These are phyloP conservation scores for Timema podura DNA, from an alignment of 2,888 invertebrate genomes.

Conservation along the genomic window DNA sequence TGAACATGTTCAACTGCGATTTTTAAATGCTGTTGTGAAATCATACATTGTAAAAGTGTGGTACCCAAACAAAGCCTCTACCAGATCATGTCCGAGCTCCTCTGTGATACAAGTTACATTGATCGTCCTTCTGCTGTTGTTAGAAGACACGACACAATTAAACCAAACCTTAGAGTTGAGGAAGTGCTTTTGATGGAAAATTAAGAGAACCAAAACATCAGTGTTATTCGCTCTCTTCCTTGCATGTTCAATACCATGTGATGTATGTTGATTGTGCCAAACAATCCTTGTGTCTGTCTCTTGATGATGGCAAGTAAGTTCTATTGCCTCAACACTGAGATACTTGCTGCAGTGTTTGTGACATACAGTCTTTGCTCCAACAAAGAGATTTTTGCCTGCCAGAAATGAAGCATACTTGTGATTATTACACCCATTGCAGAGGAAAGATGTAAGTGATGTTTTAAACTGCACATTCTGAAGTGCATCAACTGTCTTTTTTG, in stretches of 20 bases:
- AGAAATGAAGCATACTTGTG: constrained; percentile 3
- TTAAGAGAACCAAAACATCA: constrained; percentile 8
- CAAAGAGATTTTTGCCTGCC: not conserved
- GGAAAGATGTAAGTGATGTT: not conserved
- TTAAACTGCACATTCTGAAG: not conserved
- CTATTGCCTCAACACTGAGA: not conserved
- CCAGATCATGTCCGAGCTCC: not conserved
- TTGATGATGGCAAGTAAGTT: not conserved
- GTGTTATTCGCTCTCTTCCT: no score
- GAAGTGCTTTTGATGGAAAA: not conserved
- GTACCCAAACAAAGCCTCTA: not conserved
- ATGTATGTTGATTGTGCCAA: not conserved
- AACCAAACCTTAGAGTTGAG: not conserved
- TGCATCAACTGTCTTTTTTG: constrained; percentile 1
- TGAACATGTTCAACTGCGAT: not conserved
- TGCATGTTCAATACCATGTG: not conserved
- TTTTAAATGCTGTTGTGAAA: no score
- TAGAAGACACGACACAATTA: not conserved
- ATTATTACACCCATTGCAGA: not conserved
- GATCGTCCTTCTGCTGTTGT: not conserved
- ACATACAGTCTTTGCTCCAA: not conserved
- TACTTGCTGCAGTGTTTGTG: not conserved
- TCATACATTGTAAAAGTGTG: not conserved
- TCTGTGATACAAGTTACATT: not conserved
- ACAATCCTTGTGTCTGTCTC: not conserved